Conservation (phyloP, 2,797 vertebrate species). For the Anabacerthia variegaticeps region DNA sequence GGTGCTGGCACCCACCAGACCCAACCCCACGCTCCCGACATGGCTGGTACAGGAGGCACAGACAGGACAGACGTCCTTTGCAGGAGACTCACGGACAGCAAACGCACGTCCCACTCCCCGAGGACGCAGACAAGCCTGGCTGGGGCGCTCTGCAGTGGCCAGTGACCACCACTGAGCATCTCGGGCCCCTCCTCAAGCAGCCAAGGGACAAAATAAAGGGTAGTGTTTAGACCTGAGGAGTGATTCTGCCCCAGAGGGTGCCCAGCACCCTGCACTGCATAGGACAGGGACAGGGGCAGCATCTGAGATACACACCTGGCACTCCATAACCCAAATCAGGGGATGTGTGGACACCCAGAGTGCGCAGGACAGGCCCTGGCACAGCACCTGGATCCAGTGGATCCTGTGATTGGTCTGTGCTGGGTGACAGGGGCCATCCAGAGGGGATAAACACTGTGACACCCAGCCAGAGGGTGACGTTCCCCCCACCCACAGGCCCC, state of each 20-base stretch:
- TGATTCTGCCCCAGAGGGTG: background rate
- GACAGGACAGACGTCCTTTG: conserved; percentile 27
- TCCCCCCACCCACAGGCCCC: background rate
- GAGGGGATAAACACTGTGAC: background rate
- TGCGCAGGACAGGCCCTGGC: background rate
- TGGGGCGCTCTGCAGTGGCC: background rate
- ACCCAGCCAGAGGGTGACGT: background rate
- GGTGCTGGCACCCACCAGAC: background rate
- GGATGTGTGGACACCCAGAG: background rate
- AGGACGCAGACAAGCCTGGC: conserved; percentile 10
- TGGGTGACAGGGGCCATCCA: background rate
- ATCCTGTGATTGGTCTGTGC: background rate
- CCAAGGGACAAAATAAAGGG: background rate
- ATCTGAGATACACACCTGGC: background rate
- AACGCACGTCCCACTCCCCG: background rate
- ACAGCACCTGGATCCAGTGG: background rate
- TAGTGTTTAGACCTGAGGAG: background rate
- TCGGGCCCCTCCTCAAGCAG: background rate
- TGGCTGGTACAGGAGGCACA: conserved; percentile 13
- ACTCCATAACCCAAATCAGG: fast-evolving
- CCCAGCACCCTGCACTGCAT: background rate
- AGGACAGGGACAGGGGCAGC: fast-evolving
- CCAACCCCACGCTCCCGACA: background rate
- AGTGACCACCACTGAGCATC: fast-evolving
- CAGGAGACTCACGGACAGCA: conserved; percentile 32